These are phyloP conservation scores for Desmophyllum pertusum DNA, from an alignment of 92 coral and sea anemone genomes.

Conservation along the genomic window DNA sequence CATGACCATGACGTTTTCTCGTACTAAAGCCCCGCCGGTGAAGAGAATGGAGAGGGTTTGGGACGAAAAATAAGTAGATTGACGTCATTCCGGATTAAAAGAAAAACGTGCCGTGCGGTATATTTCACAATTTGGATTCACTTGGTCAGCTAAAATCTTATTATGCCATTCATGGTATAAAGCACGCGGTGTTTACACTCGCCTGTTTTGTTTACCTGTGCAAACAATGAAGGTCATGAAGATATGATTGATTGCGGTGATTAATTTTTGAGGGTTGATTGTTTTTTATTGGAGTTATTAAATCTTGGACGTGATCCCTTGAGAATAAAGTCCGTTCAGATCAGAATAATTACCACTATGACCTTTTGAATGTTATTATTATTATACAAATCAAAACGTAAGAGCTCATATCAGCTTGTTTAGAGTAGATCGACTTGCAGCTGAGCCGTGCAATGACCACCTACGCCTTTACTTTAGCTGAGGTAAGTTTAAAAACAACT, in stretches of 20 bases:
- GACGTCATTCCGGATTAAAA: background rate
- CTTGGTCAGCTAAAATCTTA: background rate
- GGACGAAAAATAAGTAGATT: background rate
- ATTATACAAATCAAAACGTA: background rate
- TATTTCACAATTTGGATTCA: slow-evolving; percentile 2
- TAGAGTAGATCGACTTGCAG: background rate
- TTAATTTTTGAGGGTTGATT: background rate
- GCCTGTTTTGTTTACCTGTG: background rate
- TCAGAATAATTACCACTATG: background rate
- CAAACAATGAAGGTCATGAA: slow-evolving; percentile 14
- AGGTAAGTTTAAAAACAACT: slow-evolving; percentile 25
- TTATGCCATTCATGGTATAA: background rate
- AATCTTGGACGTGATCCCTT: slow-evolving; percentile 15
- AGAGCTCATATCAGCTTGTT: background rate
- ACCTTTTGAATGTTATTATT: background rate
- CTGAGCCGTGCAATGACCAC: background rate
- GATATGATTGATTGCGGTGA: slow-evolving; percentile 22
- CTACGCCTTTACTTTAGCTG: slow-evolving; percentile 29
- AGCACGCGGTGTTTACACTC: background rate
- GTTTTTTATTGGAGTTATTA: background rate
- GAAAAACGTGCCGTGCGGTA: background rate
- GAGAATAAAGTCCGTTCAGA: slow-evolving; percentile 16
- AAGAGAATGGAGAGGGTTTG: background rate
- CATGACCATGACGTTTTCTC: too few relatives aligned
- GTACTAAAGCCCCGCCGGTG: too few relatives aligned